Percentiles rank a stretch among this genome's conserved stretches.
Evolutionary conservation across 2,888 invertebrate genomes (phyloP).

Genomic region (Orthosia incerta): DNA sequence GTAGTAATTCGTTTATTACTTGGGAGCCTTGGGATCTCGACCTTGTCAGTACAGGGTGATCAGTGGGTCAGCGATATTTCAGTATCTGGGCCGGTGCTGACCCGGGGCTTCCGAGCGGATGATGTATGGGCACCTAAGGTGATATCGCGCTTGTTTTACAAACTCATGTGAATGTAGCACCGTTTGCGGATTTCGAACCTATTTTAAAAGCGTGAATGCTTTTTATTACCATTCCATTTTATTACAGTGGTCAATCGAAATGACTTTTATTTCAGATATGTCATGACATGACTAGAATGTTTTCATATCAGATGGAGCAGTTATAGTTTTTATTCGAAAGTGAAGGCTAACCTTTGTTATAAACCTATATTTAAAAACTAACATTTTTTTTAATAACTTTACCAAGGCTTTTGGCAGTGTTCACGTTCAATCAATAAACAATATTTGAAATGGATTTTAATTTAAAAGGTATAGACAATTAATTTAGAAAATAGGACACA

Average conservation of each 20-base stretch:
- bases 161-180: conserved; percentile 68
- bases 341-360: conserved; percentile 3
- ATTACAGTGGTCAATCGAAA: not conserved
- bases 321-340: not conserved
- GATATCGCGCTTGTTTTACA: conserved; percentile 72
- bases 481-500: not conserved
- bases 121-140: conserved; percentile 79
- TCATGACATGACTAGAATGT: too few relatives aligned
- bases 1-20: conserved; percentile 33
- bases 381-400: conserved; percentile 10
- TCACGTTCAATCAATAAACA: conserved; percentile 16
- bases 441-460: conserved; percentile 11
- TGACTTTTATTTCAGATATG: not conserved
- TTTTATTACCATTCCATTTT: conserved; percentile 2
- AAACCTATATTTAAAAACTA: conserved; percentile 1
- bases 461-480: not conserved
- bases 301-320: not conserved
- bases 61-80: conserved; percentile 80
- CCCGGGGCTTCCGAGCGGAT: conserved; percentile 73
- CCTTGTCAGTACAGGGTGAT: conserved; percentile 67
- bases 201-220: conserved; percentile 32
- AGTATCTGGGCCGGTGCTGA: conserved; percentile 78
- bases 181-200: conserved; percentile 42
- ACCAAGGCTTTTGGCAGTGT: not conserved
- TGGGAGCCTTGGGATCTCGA: conserved; percentile 49